Evolutionary conservation across 2,888 invertebrate genomes (phyloP).

Genomic region (Matsumyia berberina): DNA sequence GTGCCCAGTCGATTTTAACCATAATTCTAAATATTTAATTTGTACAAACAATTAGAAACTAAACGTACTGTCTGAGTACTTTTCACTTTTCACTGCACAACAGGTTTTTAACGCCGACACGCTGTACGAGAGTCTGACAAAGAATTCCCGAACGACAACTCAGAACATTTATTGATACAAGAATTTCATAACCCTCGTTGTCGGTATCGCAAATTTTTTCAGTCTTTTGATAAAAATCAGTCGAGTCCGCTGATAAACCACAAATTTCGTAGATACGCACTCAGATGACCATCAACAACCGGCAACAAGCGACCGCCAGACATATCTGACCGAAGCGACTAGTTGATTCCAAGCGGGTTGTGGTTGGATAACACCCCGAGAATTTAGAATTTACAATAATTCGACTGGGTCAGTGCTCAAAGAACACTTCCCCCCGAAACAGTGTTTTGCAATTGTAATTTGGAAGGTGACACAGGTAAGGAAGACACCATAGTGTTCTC

Average conservation of each 20-base stretch:
- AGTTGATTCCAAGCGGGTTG: too few species aligned
- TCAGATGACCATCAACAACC: constrained; percentile 10
- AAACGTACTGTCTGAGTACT: not conserved
- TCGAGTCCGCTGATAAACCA: constrained; percentile 6
- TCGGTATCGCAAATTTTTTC: constrained; percentile 4
- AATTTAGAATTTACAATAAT: not conserved
- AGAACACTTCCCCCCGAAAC: not conserved
- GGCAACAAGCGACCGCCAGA: constrained; percentile 11
- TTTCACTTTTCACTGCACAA: constrained; percentile 2
- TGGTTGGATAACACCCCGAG: not conserved
- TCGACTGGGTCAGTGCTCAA: not conserved
- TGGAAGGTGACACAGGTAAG: not conserved
- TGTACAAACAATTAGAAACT: not conserved
- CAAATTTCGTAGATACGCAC: constrained; percentile 6
- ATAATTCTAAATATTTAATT: constrained; percentile 21
- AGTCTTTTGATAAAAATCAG: constrained; percentile 5
- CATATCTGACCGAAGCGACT: not conserved
- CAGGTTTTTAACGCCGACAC: not conserved
- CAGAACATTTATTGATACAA: not conserved
- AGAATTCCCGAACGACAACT: not conserved
- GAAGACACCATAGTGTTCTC: not conserved
- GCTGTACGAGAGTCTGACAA: not conserved
- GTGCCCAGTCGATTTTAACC: constrained; percentile 93
- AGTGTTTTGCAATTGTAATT: constrained; percentile 29
- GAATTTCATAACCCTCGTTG: not conserved